Evolutionary conservation across 2,797 vertebrate genomes (phyloP).

Genomic region (Pterois miles): DNA sequence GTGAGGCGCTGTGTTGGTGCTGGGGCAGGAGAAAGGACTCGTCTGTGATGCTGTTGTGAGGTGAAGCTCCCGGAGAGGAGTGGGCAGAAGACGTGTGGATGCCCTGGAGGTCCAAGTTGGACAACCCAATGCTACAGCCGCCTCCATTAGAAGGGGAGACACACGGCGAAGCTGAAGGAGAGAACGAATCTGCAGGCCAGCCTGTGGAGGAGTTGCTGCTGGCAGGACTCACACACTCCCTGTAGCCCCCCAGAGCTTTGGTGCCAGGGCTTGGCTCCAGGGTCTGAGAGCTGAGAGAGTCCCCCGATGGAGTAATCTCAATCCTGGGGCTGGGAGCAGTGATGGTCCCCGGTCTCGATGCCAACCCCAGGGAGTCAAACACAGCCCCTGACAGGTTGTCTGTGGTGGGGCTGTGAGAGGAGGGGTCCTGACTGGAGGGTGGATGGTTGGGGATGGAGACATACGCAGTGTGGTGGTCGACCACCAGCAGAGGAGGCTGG

Average conservation of each 20-base stretch:
- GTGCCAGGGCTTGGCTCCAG: slow-evolving; percentile 82
- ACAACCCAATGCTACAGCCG: slow-evolving; percentile 65
- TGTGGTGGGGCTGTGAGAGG: slow-evolving; percentile 36
- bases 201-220: slow-evolving; percentile 97
- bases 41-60: slow-evolving; percentile 90
- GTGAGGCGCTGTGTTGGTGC: slow-evolving; percentile 73
- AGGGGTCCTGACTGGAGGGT: slow-evolving; percentile 74
- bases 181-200: slow-evolving; percentile 91
- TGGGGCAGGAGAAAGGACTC: slow-evolving; percentile 85
- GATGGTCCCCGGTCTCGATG: slow-evolving; percentile 80
- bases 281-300: slow-evolving; percentile 87
- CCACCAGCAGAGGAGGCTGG: slow-evolving; percentile 84
- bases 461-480: slow-evolving; percentile 80
- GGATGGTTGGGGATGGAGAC: slow-evolving; percentile 80
- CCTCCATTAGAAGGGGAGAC: slow-evolving; percentile 87
- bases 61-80: slow-evolving; percentile 94
- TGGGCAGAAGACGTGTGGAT: slow-evolving; percentile 92
- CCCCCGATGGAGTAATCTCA: slow-evolving; percentile 95
- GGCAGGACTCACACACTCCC: slow-evolving; percentile 95
- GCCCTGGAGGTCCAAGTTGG: slow-evolving; percentile 89
- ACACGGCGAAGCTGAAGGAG: slow-evolving; percentile 92
- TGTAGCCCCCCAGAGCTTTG: slow-evolving; percentile 85
- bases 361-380: slow-evolving; percentile 76
- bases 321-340: slow-evolving; percentile 92
- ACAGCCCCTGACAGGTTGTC: slow-evolving; percentile 29